Conservation (phyloP, 2,888 invertebrate genomes). For the Cantharis rufa region DNA sequence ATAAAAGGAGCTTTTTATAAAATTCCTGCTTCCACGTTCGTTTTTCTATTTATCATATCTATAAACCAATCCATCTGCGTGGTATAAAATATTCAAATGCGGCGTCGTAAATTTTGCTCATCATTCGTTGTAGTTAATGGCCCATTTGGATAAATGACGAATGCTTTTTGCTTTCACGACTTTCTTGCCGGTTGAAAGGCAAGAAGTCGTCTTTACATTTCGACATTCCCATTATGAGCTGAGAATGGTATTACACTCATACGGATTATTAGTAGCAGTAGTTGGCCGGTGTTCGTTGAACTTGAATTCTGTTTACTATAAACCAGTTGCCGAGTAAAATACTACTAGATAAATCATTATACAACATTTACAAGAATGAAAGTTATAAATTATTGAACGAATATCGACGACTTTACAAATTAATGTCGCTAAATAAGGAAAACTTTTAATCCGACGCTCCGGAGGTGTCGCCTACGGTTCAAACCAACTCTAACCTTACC, state of each 20-base stretch:
- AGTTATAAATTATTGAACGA: background rate
- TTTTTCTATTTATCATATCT: constrained; percentile 26
- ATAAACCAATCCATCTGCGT: constrained; percentile 24
- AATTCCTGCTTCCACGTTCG: constrained; percentile 4
- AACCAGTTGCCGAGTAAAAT: constrained; percentile 4
- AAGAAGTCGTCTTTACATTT: constrained; percentile 14
- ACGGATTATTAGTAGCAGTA: constrained; percentile 10
- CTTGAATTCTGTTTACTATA: constrained; percentile 5
- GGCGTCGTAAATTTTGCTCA: constrained; percentile 28
- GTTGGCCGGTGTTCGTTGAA: constrained; percentile 14
- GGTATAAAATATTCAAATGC: constrained; percentile 19
- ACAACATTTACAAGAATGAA: background rate
- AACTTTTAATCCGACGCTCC: background rate
- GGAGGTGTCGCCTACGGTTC: background rate
- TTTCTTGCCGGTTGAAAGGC: constrained; percentile 4
- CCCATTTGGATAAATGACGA: constrained; percentile 27
- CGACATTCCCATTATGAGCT: constrained; percentile 15
- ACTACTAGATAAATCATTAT: constrained; percentile 1
- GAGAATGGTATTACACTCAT: constrained; percentile 18
- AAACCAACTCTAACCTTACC: background rate
- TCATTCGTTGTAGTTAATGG: constrained; percentile 29
- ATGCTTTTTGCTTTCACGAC: constrained; percentile 21
- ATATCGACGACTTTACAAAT: background rate
- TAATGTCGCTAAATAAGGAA: background rate
- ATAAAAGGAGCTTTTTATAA: background rate